phyloP scores from a whole-genome alignment of 2,113 vertebrate species.

The Cyanistes caeruleus region DNA sequence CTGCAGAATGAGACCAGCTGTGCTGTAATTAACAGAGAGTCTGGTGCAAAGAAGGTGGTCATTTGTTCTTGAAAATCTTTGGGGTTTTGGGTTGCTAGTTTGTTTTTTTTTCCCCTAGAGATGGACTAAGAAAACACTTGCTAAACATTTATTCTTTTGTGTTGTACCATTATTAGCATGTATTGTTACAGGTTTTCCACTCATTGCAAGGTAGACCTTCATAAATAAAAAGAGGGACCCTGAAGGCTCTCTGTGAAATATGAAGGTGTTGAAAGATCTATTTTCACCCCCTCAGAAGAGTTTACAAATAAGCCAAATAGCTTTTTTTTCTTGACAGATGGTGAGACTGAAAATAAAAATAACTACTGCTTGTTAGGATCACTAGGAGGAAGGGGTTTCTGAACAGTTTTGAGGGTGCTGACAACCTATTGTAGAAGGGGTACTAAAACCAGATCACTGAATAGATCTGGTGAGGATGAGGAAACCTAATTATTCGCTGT shows the following conservation, averaged over 20 bases:
- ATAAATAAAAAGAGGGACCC: background rate
- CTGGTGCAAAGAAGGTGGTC: background rate
- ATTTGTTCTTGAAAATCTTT: constrained; percentile 27
- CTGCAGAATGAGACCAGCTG: background rate
- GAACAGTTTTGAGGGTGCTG: background rate
- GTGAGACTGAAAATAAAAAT: background rate
- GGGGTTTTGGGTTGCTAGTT: background rate
- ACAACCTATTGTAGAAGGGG: background rate
- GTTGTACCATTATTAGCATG: background rate
- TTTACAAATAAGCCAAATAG: background rate
- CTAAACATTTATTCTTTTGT: background rate
- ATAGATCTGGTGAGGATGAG: background rate
- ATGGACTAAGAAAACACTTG: background rate
- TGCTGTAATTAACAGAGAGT: constrained; percentile 14
- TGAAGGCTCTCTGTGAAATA: background rate
- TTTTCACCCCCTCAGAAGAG: background rate
- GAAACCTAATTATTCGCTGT: constrained; percentile 7
- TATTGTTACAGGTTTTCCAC: background rate
- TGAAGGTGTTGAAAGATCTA: background rate
- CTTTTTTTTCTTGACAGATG: background rate
- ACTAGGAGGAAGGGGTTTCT: background rate
- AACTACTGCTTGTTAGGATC: background rate
- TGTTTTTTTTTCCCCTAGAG: background rate
- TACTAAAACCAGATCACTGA: background rate
- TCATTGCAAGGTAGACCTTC: background rate